These are phyloP conservation scores for Agraylea sexmaculata DNA, from an alignment of 1,140 invertebrate species.

Conservation along the genomic window DNA sequence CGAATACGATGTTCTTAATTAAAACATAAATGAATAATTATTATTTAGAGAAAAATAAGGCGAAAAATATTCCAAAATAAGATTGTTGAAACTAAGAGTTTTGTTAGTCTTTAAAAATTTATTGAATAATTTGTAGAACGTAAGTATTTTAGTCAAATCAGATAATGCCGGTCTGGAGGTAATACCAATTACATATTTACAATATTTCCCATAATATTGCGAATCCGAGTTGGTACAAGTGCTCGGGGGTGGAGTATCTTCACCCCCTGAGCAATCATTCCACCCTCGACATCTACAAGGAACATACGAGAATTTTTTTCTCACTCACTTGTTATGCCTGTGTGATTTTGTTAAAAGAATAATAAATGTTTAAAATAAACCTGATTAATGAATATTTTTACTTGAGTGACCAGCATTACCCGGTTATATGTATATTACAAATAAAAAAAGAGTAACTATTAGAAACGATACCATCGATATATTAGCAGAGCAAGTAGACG, in stretches of 20 bases:
- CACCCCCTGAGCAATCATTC: not conserved
- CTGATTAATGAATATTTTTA: not conserved
- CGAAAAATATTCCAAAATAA: too few relatives aligned
- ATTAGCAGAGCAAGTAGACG: too few relatives aligned
- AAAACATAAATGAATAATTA: too few relatives aligned
- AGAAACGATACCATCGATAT: too few relatives aligned
- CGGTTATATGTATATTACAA: not conserved
- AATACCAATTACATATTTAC: not conserved
- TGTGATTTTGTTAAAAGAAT: not conserved
- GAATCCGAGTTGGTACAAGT: not conserved
- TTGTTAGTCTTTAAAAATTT: conserved; percentile 1
- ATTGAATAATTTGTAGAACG: not conserved
- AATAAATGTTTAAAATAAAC: not conserved
- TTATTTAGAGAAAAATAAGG: too few relatives aligned
- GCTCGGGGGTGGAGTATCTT: too few relatives aligned
- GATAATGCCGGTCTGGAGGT: not conserved
- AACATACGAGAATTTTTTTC: conserved; percentile 1
- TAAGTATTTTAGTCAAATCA: conserved; percentile 1
- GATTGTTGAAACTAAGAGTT: too few relatives aligned
- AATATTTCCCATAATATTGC: not conserved
- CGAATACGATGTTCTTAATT: too few relatives aligned
- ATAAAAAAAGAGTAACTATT: not conserved
- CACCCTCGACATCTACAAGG: not conserved
- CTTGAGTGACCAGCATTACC: not conserved
- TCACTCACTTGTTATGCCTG: conserved; percentile 1